Evolutionary conservation across 2,888 invertebrate genomes (phyloP).

Genomic region (Aquatica leii): DNA sequence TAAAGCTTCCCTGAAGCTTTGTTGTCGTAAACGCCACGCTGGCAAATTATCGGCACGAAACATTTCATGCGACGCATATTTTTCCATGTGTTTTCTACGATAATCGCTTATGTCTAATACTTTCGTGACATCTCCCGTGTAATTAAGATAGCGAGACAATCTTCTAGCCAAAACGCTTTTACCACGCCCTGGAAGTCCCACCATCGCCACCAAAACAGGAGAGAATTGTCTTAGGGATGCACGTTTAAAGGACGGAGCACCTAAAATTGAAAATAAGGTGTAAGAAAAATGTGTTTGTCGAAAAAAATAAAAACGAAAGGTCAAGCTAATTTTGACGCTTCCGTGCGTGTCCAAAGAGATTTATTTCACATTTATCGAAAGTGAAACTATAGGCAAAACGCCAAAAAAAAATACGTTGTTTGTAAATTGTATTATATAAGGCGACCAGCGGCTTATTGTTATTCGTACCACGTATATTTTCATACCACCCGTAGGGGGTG

Average conservation of each 20-base stretch:
- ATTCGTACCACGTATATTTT: too few relatives aligned
- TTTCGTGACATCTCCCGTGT: conserved; percentile 88
- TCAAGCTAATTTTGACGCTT: too few relatives aligned
- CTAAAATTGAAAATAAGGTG: too few relatives aligned
- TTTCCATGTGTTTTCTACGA: conserved; percentile 81
- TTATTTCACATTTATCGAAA: too few relatives aligned
- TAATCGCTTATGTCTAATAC: conserved; percentile 95
- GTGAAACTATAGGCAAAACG: too few relatives aligned
- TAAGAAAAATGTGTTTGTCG: too few relatives aligned
- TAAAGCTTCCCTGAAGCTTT: conserved; percentile 84
- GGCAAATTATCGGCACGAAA: conserved; percentile 86
- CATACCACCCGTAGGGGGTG: too few relatives aligned
- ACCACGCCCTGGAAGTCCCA: conserved; percentile 90
- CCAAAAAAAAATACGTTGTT: too few relatives aligned
- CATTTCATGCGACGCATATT: conserved; percentile 86
- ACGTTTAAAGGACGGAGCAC: conserved; percentile 17
- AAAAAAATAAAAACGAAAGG: too few relatives aligned
- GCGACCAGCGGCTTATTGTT: too few relatives aligned
- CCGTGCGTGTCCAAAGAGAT: too few relatives aligned
- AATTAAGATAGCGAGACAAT: conserved; percentile 86
- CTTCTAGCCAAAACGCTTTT: conserved; percentile 92
- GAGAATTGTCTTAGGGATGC: conserved; percentile 63
- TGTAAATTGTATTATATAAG: too few relatives aligned
- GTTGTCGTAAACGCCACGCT: conserved; percentile 80
- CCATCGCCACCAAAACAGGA: conserved; percentile 86